Conservation (phyloP, 2,113 vertebrate species). For the Platanista minor region DNA sequence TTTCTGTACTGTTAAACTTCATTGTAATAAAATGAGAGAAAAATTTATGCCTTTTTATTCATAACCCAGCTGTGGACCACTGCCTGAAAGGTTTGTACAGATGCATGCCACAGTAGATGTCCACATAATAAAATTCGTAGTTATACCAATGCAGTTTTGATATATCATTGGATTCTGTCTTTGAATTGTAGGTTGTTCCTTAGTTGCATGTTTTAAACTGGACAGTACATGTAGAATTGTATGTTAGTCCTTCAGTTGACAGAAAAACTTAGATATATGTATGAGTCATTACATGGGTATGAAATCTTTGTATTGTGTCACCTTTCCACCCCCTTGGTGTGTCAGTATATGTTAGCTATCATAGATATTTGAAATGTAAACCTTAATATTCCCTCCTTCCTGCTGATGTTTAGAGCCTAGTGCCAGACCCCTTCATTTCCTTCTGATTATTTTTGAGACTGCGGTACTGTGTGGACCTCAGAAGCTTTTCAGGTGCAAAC, state of each 20-base stretch:
- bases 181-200: constrained; percentile 69
- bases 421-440: constrained; percentile 64
- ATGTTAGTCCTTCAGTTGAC: constrained; percentile 69
- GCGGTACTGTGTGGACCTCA: constrained; percentile 66
- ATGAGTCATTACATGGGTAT: constrained; percentile 5
- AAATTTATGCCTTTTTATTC: constrained; percentile 94
- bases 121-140: constrained; percentile 75
- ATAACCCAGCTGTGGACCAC: constrained; percentile 91
- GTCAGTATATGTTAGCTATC: constrained; percentile 57
- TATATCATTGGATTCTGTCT: constrained; percentile 75
- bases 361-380: constrained; percentile 55
- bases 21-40: constrained; percentile 98
- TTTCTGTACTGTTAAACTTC: constrained; percentile 97
- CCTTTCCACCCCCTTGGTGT: constrained; percentile 49
- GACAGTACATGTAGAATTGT: constrained; percentile 76
- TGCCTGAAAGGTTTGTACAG: constrained; percentile 91
- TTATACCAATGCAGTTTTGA: constrained; percentile 76
- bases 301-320: constrained; percentile 29
- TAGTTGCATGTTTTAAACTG: constrained; percentile 75
- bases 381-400: background rate
- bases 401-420: constrained; percentile 65
- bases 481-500: constrained; percentile 69
- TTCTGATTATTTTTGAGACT: constrained; percentile 53
- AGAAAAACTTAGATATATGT: constrained; percentile 16
- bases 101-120: constrained; percentile 82